Evolutionary conservation across 2,888 invertebrate species (phyloP), one percentile per base, ranked within the genome.

Genomic region (Lasioglossum figueresi): DNA sequence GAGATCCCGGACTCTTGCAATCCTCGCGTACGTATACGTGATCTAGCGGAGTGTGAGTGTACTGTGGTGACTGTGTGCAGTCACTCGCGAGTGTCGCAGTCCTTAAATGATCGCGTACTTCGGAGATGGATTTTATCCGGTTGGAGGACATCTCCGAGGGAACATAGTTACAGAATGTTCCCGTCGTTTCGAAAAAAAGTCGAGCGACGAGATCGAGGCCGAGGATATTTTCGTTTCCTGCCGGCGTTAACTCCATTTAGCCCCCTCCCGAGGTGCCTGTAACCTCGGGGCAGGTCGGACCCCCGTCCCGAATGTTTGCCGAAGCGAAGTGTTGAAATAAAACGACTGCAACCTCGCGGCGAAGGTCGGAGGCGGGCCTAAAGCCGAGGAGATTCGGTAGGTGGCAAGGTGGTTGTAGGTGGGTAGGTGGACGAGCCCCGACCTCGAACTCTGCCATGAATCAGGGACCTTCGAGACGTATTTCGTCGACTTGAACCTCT

Each of bases 361-460:
- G 92, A 94, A 93, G 94, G 94, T 93, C 93, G 93, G 91, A 91
- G 93, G 93, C 93, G 93, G 93, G 86, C 92, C 91, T 90, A 90
- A 88, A 76, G 87, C 82, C 87, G 76, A 70, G 86, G 79, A 85
- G 91, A 92, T 93, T 93, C 89, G 91, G 92, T 88, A 86, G 89
- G 88, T 88, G 89, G 90, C 90, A 91, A 19, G 90, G 59, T 31
- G 52, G 52, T 52, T 1, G 52, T 52, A n/a, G 27, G 59, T 31
- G 5, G 27, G 59, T 63, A 63, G 59, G 14, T 31, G 59, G 27
- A 63, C 59, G 59, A 91, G 86, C 86, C 75, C 82, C 89, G 92
- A 90, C 93, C 93, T 93, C 92, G 92, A 92, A 92, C 91, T 88
- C 90, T 82, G 86, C 88, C 88, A 79, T 72, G 88, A 90, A 87